Evolutionary conservation across 2,888 invertebrate genomes (phyloP).

Genomic region (Aporophyla lueneburgensis): DNA sequence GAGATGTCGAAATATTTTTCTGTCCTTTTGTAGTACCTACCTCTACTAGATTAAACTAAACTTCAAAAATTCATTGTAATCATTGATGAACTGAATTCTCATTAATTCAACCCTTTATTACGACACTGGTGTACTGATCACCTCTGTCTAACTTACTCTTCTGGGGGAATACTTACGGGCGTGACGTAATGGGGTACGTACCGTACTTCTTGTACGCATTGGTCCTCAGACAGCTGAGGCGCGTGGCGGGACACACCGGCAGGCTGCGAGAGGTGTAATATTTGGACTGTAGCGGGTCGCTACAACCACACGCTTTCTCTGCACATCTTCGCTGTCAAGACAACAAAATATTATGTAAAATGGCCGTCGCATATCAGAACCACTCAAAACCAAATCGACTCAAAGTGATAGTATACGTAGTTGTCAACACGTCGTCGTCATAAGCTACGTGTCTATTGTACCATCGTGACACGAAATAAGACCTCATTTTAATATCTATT

Average conservation of each 20-base stretch:
- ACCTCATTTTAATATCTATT: background rate
- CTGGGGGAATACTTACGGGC: too few relatives aligned
- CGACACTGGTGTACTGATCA: background rate
- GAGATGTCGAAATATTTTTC: too few relatives aligned
- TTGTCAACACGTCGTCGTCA: background rate
- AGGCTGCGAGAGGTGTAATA: slow-evolving; percentile 23
- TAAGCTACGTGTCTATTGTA: background rate
- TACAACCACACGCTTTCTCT: slow-evolving; percentile 80
- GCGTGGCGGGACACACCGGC: slow-evolving; percentile 73
- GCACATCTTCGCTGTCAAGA: slow-evolving; percentile 77
- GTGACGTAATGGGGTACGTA: slow-evolving; percentile 18
- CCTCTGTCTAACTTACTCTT: background rate
- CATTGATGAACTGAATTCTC: too few relatives aligned
- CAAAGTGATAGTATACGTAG: background rate
- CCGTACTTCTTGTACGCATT: slow-evolving; percentile 51
- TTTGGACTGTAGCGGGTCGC: slow-evolving; percentile 72
- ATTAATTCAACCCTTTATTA: too few relatives aligned
- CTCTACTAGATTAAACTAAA: too few relatives aligned
- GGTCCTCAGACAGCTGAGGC: slow-evolving; percentile 67
- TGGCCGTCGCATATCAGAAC: background rate
- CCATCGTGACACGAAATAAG: background rate
- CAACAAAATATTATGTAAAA: background rate
- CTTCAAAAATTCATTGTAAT: too few relatives aligned
- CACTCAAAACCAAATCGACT: background rate
- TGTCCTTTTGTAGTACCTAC: too few relatives aligned